Conservation (phyloP, 2,113 vertebrate species). For the Chaenogobius annularis region DNA sequence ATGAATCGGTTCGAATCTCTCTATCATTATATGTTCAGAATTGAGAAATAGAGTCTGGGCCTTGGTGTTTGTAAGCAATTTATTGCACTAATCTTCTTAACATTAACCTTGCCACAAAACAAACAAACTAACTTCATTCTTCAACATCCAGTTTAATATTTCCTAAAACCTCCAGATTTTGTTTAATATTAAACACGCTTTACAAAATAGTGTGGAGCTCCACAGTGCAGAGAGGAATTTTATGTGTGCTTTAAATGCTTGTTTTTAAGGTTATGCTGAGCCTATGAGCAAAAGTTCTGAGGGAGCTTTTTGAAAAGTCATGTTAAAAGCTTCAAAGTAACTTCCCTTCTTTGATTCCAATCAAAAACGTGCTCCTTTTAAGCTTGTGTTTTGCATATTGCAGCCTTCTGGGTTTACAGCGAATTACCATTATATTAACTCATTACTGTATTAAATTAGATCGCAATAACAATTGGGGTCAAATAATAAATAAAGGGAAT, state of each 20-base stretch:
- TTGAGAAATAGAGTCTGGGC: neutral
- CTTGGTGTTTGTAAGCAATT: neutral
- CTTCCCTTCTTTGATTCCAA: conserved; percentile 22
- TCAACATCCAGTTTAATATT: no score
- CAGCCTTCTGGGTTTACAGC: neutral
- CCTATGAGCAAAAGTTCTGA: neutral
- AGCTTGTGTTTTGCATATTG: conserved; percentile 16
- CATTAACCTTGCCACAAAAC: neutral
- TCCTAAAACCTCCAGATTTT: neutral
- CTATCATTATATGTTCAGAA: neutral
- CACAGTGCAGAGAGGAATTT: conserved; percentile 7
- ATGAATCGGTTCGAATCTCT: no score
- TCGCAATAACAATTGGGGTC: neutral
- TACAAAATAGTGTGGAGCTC: conserved; percentile 1
- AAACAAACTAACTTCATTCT: no score
- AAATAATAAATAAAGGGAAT: conserved; percentile 5
- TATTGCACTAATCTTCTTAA: neutral
- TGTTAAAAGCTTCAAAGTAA: conserved; percentile 49
- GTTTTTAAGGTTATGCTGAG: conserved; percentile 25
- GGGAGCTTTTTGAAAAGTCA: conserved; percentile 47
- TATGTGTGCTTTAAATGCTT: conserved; percentile 28
- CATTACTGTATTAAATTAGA: neutral
- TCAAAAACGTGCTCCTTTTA: conserved; percentile 18
- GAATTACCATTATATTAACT: neutral
- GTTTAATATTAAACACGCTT: neutral